Evolutionary conservation across 2,113 vertebrate species (phyloP).

Genomic region (Hiodon alosoides): DNA sequence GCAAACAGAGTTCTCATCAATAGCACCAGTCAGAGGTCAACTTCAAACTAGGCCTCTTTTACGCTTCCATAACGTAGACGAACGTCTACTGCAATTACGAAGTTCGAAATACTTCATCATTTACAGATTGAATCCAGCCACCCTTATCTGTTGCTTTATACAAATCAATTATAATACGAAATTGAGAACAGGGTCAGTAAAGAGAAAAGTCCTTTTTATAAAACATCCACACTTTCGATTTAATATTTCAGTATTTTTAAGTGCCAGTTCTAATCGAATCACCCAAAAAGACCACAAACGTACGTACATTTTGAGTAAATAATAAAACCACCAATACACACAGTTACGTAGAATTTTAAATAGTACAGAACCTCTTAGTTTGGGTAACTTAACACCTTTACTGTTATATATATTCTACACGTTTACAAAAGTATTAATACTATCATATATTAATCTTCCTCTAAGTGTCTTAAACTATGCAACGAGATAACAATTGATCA

Average conservation of each 20-base stretch:
- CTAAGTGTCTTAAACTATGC: too few species aligned
- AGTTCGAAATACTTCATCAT: neutral
- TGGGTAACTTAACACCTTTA: neutral
- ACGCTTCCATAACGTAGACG: neutral
- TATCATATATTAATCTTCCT: too few species aligned
- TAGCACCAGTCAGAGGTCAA: slow-evolving; percentile 9
- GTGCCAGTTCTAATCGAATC: neutral
- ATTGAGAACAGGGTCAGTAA: neutral
- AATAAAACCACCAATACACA: neutral
- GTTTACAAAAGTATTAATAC: too few species aligned
- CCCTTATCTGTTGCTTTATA: neutral
- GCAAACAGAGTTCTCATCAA: slow-evolving; percentile 1
- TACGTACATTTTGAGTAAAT: neutral
- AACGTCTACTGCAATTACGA: neutral
- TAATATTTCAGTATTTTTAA: neutral
- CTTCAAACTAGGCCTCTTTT: neutral
- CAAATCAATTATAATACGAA: neutral
- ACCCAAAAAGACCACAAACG: neutral
- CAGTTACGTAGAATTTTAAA: neutral
- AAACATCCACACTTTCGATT: neutral
- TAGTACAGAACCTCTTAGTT: neutral
- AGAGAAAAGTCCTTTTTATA: neutral
- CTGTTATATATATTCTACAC: neutral
- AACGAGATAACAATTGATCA: too few species aligned
- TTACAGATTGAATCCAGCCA: neutral